Conservation (phyloP, 1,140 invertebrate genomes). For the Drosophila azteca region DNA sequence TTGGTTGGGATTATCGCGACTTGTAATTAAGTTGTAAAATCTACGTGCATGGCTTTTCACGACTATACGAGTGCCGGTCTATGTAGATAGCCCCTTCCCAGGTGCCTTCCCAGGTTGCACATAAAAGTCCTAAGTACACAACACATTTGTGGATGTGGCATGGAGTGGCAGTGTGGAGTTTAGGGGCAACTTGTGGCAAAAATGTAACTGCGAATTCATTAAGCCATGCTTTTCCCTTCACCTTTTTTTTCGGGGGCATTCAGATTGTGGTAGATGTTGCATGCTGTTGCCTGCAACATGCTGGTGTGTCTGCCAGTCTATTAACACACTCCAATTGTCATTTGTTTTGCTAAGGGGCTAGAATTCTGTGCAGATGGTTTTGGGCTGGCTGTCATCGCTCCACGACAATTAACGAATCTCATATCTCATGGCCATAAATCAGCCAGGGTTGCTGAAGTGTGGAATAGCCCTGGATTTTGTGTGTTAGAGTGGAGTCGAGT, state of each 20-base stretch:
- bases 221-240: constrained; percentile 9
- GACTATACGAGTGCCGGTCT: neutral
- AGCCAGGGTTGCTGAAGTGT: constrained; percentile 36
- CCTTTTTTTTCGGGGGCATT: constrained; percentile 1
- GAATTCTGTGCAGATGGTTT: constrained; percentile 28
- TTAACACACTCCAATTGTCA: constrained; percentile 78
- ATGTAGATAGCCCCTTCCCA: too few relatives aligned
- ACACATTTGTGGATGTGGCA: constrained; percentile 13
- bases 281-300: constrained; percentile 44
- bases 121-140: constrained; percentile 74
- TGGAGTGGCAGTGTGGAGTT: too few relatives aligned
- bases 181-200: constrained; percentile 30
- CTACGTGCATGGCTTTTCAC: constrained; percentile 58
- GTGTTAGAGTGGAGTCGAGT: constrained; percentile 11
- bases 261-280: constrained; percentile 40
- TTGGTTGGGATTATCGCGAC: constrained; percentile 62
- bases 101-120: constrained; percentile 17
- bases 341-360: constrained; percentile 62
- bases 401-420: constrained; percentile 68
- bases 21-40: constrained; percentile 75
- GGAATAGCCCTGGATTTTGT: constrained; percentile 24
- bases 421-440: constrained; percentile 65
- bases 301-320: constrained; percentile 43
- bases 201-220: constrained; percentile 56
- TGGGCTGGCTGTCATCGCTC: constrained; percentile 29